Base-by-base conservation (phyloP, 2,797 vertebrate species). In the Hybognathus amarus region DNA sequence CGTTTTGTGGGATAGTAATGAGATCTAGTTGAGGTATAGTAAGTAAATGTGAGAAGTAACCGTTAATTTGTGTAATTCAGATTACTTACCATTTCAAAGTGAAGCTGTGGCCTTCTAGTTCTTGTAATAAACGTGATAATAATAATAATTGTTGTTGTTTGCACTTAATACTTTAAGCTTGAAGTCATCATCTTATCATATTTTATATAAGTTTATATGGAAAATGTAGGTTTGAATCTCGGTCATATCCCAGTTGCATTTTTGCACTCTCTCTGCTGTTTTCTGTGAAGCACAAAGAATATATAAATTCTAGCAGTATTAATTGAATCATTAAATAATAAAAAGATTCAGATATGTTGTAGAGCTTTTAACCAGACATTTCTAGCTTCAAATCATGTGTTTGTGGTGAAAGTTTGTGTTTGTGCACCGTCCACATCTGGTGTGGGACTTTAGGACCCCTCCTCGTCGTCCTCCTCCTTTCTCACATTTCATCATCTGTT, bases 381-480 rank as follows among this genome's bases (percentile, higher is more conserved):
- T 47, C 10, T 52, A n/a, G 33, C 27, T 47, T 66, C 13, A 68
- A n/a, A 47, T 54, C 30, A 38, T 36, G 33, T 76, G n/a, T 22
- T n/a, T 45, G 33, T 47, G 11, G 85, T 88, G 77, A 82, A 79
- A 89, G 59, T 52, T 45, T 82, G 85, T 89, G 95, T 96, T 94
- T 95, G 94, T 67, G 71, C 6, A 94, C 94, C 95, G 95, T 95
- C 42, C 96, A 97, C 97, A 97, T 98, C 96, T 98, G 97, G 96
- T 95, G 95, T 94, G 68, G 85, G 84, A 86, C 78, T 86, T 42
- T 85, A 50, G 38, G 50, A 59, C 20, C 91, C 76, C 64, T 69
- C 68, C 80, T 66, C 69, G 40, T 24, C 22, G 83, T 87, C 89
- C 83, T 76, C 87, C 88, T 85, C 88, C 82, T 90, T 90, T 93